Evolutionary conservation across 2,888 invertebrate genomes (phyloP), one percentile per base, ranked within the genome.

Genomic region (Galerucella calmariensis): DNA sequence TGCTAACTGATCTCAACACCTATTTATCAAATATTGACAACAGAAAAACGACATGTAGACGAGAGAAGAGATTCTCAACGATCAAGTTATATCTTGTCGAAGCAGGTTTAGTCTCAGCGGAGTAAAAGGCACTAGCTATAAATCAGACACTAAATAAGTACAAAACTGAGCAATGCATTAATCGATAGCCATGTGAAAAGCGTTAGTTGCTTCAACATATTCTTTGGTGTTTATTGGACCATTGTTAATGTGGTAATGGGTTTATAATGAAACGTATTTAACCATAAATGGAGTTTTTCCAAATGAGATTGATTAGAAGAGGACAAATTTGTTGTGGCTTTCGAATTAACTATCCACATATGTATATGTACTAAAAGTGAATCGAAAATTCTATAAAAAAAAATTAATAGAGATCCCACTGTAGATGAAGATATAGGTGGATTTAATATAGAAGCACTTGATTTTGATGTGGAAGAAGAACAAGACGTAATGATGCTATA

Each of bases 141-240:
- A 72, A 66, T 72, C 59, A 72, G 70, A 35, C 20, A 65, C 72
- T 72, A 48, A 72, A 67, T 66, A 67, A 72, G 72, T 72, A 72
- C 59, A 59, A 72, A 59, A 66, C 72, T 72, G 51, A 66, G 66
- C 66, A 66, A 72, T 72, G 59, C 66, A 72, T 67, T 72, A 72
- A 72, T 66, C 66, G 72, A 46, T 66, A 66, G 66, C 46, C 72
- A 72, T 72, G 72, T 66, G 72, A 72, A 56, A 70, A 72, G 44
- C 66, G 63, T 65, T 65, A n/a, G 44, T 65, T 65, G 63, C 3
- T 65, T 46, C 1, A 65, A 41, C 20, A 20, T 65, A 65, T 65
- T 41, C 56, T 56, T 14, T n/a, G 41, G 62, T 35, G n/a, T 62
- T 62, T 61, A 61, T 35, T 61, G 61, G n/a, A 27, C 27, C 61